Conservation (phyloP, 2,888 invertebrate species). For the Geophilus truncorum region DNA sequence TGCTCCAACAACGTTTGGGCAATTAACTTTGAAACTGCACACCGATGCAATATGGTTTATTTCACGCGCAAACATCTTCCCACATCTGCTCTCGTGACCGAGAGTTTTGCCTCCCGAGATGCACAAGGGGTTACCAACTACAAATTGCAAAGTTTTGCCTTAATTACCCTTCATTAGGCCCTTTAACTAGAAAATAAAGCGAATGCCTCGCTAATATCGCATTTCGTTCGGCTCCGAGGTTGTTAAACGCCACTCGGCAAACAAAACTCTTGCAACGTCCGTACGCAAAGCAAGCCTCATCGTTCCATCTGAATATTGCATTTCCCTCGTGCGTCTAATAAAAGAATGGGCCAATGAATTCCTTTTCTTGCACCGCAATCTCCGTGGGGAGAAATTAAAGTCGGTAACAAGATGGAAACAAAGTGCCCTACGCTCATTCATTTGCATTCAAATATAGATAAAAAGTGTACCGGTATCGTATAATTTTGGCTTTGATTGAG, state of each 20-base stretch:
- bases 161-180: background rate
- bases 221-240: too few species aligned
- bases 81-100: background rate
- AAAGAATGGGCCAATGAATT: background rate
- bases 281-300: too few species aligned
- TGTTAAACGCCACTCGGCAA: too few species aligned
- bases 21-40: background rate
- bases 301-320: background rate
- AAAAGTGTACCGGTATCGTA: too few species aligned
- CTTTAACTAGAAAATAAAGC: background rate
- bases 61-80: background rate
- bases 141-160: background rate
- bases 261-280: too few species aligned
- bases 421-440: background rate
- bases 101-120: background rate
- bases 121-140: background rate
- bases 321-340: background rate
- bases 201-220: background rate
- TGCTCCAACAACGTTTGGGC: background rate
- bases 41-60: background rate
- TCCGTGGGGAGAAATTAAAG: background rate
- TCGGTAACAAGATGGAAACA: background rate
- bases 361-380: background rate
- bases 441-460: background rate
- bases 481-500: too few species aligned